A percentile compares a stretch with the other conserved stretches of the same genome.
Evolutionary conservation across 1,140 invertebrate species (phyloP).

Genomic region (Drosophila pectinifera): DNA sequence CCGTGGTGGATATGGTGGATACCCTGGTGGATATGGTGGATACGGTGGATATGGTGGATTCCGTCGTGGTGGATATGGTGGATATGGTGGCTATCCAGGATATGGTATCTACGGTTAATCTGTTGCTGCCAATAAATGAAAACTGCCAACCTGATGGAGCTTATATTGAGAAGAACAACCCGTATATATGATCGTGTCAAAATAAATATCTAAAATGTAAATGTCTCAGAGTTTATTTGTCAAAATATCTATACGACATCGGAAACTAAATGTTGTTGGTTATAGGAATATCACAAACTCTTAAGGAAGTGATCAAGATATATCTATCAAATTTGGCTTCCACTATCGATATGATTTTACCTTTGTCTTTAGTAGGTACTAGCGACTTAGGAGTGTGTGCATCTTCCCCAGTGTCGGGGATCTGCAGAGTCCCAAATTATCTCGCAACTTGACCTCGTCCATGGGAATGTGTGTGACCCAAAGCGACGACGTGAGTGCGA

Average conservation of each 20-base stretch:
- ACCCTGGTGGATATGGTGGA: too few relatives aligned
- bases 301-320: too few relatives aligned
- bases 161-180: not conserved
- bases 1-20: constrained; percentile 23
- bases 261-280: too few relatives aligned
- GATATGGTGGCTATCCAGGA: too few relatives aligned
- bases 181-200: not conserved
- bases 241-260: not conserved
- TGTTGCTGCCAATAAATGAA: constrained; percentile 32
- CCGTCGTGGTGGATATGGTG: too few relatives aligned
- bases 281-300: too few relatives aligned
- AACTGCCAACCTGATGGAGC: constrained; percentile 17
- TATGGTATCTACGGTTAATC: constrained; percentile 13
- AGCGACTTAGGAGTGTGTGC: not conserved
- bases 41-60: constrained; percentile 5
- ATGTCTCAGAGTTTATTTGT: not conserved
- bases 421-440: constrained; percentile 44
- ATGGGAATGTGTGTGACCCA: constrained; percentile 55
- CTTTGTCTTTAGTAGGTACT: too few relatives aligned
- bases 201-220: not conserved
- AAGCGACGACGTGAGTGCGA: constrained; percentile 28
- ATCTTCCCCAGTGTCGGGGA: constrained; percentile 2
- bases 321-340: too few relatives aligned
- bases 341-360: too few relatives aligned
- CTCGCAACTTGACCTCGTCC: constrained; percentile 60